A percentile compares a stretch with the other conserved stretches of the same genome.
Evolutionary conservation across 2,113 vertebrate genomes (phyloP).

Genomic region (Columba livia): DNA sequence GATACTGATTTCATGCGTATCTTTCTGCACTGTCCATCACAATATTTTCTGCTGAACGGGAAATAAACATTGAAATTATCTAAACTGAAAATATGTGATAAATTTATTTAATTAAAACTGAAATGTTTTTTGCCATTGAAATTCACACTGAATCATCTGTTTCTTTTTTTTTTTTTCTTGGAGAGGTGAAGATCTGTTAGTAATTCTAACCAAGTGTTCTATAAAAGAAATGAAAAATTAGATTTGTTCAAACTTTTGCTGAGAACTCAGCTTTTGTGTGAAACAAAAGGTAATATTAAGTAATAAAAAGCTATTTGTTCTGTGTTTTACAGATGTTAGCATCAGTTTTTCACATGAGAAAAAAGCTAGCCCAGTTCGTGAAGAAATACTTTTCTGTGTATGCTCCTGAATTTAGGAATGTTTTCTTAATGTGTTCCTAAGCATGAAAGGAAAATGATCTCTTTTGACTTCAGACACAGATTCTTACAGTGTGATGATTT

Average conservation of each 20-base stretch:
- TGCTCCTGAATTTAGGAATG: not conserved
- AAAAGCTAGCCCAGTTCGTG: not conserved
- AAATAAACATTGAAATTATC: conserved; percentile 7
- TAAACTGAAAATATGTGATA: conserved; percentile 26
- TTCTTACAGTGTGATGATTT: not conserved
- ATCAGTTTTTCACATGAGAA: not conserved
- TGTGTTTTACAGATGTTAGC: not conserved
- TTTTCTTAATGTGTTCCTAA: not conserved
- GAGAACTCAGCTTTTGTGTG: not conserved
- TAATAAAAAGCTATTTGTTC: not conserved
- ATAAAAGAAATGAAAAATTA: conserved; percentile 16
- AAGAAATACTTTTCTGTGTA: not conserved
- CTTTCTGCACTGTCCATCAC: not conserved
- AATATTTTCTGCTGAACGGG: not conserved
- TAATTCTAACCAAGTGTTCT: not conserved
- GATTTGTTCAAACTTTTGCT: not conserved
- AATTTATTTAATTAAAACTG: conserved; percentile 41
- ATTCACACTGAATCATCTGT: not conserved
- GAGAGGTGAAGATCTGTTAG: not conserved
- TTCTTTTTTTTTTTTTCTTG: not conserved
- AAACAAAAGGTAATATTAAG: not conserved
- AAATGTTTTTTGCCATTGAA: not conserved
- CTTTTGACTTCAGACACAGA: not conserved
- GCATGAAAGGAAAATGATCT: not conserved
- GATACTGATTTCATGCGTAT: not conserved